phyloP scores from a whole-genome alignment of 1,140 invertebrate genomes.

The Ylistrum balloti region DNA sequence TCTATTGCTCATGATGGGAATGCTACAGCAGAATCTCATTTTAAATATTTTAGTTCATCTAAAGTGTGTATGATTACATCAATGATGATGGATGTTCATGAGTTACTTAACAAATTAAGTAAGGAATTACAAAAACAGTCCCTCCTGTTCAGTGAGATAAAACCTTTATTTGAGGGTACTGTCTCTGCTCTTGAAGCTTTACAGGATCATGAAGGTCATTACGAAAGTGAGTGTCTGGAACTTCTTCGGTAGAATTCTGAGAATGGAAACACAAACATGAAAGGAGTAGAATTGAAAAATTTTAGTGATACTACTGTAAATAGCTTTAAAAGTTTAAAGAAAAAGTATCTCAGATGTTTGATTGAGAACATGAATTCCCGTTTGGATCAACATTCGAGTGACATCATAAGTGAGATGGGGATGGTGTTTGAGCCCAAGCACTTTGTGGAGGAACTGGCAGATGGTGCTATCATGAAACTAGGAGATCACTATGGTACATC shows the following conservation, averaged over 20 bases:
- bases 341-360: background rate
- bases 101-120: background rate
- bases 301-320: background rate
- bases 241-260: background rate
- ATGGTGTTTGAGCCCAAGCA: background rate
- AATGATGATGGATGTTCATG: background rate
- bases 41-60: background rate
- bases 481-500: background rate
- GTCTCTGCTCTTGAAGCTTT: background rate
- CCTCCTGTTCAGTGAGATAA: slow-evolving; percentile 47
- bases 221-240: background rate
- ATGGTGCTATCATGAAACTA: too few relatives aligned
- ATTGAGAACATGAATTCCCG: background rate
- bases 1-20: background rate
- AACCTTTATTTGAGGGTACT: slow-evolving; percentile 9
- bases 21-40: background rate
- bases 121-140: slow-evolving; percentile 8
- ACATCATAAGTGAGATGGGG: background rate
- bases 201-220: background rate
- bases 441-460: too few relatives aligned
- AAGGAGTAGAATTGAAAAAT: background rate
- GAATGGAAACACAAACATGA: background rate
- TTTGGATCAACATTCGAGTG: background rate
- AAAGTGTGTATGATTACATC: background rate
- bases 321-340: background rate